Evolutionary conservation across 2,113 vertebrate genomes (phyloP).

Genomic region (Macquaria ambigua): DNA sequence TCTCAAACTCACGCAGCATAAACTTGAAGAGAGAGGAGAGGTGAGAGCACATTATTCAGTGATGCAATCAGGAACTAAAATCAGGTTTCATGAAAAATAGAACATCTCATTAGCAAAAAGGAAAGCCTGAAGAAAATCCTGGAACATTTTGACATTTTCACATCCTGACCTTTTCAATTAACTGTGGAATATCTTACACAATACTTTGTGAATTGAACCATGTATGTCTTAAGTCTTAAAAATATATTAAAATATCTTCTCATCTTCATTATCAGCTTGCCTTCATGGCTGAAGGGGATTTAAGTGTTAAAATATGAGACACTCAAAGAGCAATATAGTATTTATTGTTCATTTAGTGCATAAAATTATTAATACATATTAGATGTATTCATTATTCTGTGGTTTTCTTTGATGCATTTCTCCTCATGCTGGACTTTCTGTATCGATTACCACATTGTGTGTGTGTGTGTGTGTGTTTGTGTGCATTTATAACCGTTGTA

Average conservation of each 20-base stretch:
- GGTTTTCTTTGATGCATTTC: not conserved
- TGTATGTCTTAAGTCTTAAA: not conserved
- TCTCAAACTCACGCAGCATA: slow-evolving; percentile 99
- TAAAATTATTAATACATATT: not conserved
- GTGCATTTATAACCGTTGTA: not conserved
- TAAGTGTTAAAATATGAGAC: not conserved
- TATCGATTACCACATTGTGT: not conserved
- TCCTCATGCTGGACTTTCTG: not conserved
- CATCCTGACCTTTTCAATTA: not conserved
- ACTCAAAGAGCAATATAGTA: not conserved
- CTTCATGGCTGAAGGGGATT: not conserved
- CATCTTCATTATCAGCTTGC: not conserved
- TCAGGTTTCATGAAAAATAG: not conserved
- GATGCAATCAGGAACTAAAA: not conserved
- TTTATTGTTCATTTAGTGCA: not conserved
- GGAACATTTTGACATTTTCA: not conserved
- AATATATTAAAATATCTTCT: not conserved
- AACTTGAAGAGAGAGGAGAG: slow-evolving; percentile 84
- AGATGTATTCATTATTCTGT: not conserved
- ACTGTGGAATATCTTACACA: not conserved
- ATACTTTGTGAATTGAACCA: not conserved
- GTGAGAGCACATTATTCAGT: not conserved
- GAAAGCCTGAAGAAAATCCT: not conserved
- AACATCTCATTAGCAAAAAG: not conserved
- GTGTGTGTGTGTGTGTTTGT: not conserved